These are phyloP conservation scores for Brachymystax lenok DNA, from an alignment of 2,797 vertebrate genomes.

Conservation along the genomic window DNA sequence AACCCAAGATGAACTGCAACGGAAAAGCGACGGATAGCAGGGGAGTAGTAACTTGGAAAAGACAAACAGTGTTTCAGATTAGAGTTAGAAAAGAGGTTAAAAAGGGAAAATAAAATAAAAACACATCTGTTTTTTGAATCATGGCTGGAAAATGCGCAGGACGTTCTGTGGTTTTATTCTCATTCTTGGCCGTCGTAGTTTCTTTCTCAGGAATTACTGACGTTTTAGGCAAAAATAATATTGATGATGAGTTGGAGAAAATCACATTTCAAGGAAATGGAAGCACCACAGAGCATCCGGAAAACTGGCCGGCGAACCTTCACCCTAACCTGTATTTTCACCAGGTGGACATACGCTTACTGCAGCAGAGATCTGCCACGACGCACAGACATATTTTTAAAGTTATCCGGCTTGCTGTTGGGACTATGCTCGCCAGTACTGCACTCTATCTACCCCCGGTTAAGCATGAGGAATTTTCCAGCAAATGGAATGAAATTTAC, in stretches of 20 bases:
- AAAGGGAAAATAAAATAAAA: neutral
- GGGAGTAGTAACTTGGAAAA: neutral
- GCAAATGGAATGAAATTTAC: constrained; percentile 98
- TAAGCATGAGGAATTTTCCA: constrained; percentile 88
- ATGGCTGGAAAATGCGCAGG: constrained; percentile 81
- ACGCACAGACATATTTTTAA: constrained; percentile 92
- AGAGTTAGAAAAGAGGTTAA: constrained; percentile 5
- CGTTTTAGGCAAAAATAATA: constrained; percentile 84
- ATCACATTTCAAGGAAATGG: constrained; percentile 58
- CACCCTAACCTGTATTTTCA: constrained; percentile 91
- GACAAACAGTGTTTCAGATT: neutral
- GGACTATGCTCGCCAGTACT: constrained; percentile 86
- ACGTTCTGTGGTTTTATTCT: constrained; percentile 72
- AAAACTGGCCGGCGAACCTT: constrained; percentile 60
- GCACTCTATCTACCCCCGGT: constrained; percentile 89
- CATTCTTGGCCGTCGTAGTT: constrained; percentile 72
- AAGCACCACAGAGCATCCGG: constrained; percentile 69
- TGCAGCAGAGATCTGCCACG: constrained; percentile 86
- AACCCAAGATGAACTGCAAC: neutral
- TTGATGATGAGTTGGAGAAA: constrained; percentile 80
- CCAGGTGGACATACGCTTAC: constrained; percentile 77
- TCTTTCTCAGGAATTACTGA: constrained; percentile 84
- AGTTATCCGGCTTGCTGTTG: constrained; percentile 86
- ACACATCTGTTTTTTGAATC: constrained; percentile 58
- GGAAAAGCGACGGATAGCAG: neutral